Percentiles rank a stretch among this genome's conserved stretches.
These are phyloP conservation scores for Meda fulgida DNA, from an alignment of 2,797 vertebrate genomes.

Conservation along the genomic window DNA sequence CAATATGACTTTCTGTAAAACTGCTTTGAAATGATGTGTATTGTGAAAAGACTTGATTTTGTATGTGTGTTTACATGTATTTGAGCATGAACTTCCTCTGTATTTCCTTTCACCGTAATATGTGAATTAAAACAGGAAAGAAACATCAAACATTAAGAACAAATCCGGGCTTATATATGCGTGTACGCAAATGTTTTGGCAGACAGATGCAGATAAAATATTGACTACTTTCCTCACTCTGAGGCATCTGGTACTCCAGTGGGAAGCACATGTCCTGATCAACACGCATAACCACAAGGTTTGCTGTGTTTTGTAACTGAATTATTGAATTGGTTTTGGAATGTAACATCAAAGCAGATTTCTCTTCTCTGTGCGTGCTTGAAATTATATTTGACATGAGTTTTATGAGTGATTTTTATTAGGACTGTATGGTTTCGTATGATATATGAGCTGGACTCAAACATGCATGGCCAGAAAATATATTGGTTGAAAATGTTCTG, in stretches of 20 bases:
- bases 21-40: not conserved
- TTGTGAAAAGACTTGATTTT: not conserved
- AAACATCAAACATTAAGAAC: conserved; percentile 25
- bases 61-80: not conserved
- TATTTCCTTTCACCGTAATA: not conserved
- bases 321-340: conserved; percentile 34
- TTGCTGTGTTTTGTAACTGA: conserved; percentile 20
- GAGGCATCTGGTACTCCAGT: conserved; percentile 7
- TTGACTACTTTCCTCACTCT: conserved; percentile 35
- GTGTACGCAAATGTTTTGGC: conserved; percentile 5
- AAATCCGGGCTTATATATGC: not conserved
- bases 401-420: not conserved
- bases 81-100: not conserved
- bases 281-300: conserved; percentile 18
- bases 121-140: not conserved
- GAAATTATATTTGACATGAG: not conserved
- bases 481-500: not conserved
- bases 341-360: conserved; percentile 1
- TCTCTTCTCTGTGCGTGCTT: not conserved
- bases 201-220: conserved; percentile 37
- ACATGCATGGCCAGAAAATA: not conserved
- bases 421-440: not conserved
- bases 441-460: not conserved
- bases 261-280: conserved; percentile 19
- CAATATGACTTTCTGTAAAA: not conserved